A percentile compares a stretch with the other conserved stretches of the same genome.
Evolutionary conservation across 2,797 vertebrate genomes (phyloP).

Genomic region (Myotis myotis): DNA sequence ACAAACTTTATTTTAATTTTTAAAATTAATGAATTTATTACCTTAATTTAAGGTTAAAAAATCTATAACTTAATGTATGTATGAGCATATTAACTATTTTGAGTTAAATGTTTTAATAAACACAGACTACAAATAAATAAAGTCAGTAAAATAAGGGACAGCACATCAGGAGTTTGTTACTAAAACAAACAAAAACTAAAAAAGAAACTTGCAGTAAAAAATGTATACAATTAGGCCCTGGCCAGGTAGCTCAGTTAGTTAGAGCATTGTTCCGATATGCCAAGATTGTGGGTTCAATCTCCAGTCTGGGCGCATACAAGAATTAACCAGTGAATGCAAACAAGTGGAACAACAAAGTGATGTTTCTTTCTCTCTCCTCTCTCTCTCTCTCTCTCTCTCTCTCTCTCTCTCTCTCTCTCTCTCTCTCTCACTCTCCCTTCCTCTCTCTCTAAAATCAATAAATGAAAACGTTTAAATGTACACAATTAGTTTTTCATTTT

Average conservation of each 20-base stretch:
- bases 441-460: neutral
- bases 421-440: neutral
- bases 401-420: neutral
- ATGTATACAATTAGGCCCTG: neutral
- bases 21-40: neutral
- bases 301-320: neutral
- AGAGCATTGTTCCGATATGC: neutral
- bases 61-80: neutral
- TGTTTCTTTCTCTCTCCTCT: neutral
- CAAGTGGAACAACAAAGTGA: neutral
- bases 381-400: neutral
- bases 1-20: neutral
- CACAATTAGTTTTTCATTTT: neutral
- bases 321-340: neutral
- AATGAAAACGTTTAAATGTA: neutral
- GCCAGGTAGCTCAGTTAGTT: neutral
- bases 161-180: neutral
- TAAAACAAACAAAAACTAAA: neutral
- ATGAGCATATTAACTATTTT: neutral
- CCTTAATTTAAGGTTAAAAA: neutral
- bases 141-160: neutral
- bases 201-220: neutral
- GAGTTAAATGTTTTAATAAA: neutral
- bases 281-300: neutral
- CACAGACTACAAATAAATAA: slow-evolving; percentile 16